phyloP scores from a whole-genome alignment of 2,888 invertebrate genomes.

The Rhagophthalmus giganteus region DNA sequence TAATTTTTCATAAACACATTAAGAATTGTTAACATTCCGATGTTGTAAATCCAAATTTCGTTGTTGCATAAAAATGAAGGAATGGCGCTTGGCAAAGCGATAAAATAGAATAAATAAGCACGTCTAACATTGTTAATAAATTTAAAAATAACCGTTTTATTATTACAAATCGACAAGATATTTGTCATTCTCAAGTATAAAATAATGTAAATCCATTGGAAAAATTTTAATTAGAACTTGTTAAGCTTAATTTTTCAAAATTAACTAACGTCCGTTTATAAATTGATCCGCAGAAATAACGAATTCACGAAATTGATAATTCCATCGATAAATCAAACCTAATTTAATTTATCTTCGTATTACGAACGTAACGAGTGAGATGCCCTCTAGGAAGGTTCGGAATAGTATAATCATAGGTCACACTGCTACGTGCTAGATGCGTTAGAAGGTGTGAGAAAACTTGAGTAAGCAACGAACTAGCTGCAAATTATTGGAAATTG shows the following conservation, averaged over 20 bases:
- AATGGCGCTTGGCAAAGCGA: no score
- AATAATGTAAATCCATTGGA: no score
- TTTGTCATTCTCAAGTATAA: no score
- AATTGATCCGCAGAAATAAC: not conserved
- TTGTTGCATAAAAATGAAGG: no score
- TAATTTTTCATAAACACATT: not conserved
- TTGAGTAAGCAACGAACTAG: slow-evolving; percentile 5
- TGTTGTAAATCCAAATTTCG: not conserved
- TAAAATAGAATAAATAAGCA: no score
- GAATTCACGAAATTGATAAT: slow-evolving; percentile 9
- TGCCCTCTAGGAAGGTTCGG: slow-evolving; percentile 14
- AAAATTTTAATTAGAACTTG: not conserved
- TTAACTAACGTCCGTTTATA: not conserved
- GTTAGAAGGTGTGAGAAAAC: slow-evolving; percentile 17
- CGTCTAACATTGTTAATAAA: no score
- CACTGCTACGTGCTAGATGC: slow-evolving; percentile 14
- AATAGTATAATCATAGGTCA: slow-evolving; percentile 20
- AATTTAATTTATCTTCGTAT: slow-evolving; percentile 22
- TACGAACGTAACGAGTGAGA: slow-evolving; percentile 16
- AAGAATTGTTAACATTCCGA: not conserved
- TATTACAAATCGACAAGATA: not conserved
- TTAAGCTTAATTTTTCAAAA: not conserved
- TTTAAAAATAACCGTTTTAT: not conserved
- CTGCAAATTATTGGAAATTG: slow-evolving; percentile 15
- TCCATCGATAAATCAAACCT: slow-evolving; percentile 18